Conservation (phyloP, 2,888 invertebrate species). For the Phyllotreta cruciferae region DNA sequence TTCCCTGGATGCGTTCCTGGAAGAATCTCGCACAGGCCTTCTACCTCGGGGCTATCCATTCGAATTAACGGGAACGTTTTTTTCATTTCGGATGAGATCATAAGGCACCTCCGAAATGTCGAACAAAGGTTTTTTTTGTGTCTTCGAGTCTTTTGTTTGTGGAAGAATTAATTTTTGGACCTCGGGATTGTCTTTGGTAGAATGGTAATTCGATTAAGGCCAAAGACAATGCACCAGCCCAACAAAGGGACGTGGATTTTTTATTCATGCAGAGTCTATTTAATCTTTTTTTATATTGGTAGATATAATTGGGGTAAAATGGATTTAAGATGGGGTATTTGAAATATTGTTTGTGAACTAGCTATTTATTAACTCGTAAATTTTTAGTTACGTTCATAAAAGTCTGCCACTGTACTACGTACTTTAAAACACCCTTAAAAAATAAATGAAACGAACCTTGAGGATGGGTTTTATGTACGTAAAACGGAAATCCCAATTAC, state of each 20-base stretch:
- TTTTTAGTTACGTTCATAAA: not conserved
- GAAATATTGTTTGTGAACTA: too few relatives aligned
- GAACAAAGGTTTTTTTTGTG: slow-evolving; percentile 26
- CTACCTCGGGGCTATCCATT: slow-evolving; percentile 39
- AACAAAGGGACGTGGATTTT: slow-evolving; percentile 15
- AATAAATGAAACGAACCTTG: slow-evolving; percentile 1
- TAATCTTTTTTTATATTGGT: too few relatives aligned
- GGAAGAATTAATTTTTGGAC: slow-evolving; percentile 32
- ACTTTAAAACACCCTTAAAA: slow-evolving; percentile 1
- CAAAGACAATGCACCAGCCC: slow-evolving; percentile 13
- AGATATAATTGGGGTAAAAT: too few relatives aligned
- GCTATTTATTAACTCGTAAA: too few relatives aligned
- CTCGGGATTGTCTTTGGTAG: slow-evolving; percentile 22
- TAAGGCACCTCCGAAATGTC: slow-evolving; percentile 37
- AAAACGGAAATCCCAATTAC: slow-evolving; percentile 54
- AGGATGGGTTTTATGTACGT: slow-evolving; percentile 11
- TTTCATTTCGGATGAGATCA: slow-evolving; percentile 35
- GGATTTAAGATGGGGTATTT: too few relatives aligned
- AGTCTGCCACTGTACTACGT: not conserved
- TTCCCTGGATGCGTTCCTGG: slow-evolving; percentile 1
- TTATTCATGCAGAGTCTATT: not conserved
- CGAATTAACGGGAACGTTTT: slow-evolving; percentile 39
- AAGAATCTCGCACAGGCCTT: slow-evolving; percentile 31
- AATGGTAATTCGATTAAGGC: slow-evolving; percentile 22
- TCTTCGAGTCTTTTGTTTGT: slow-evolving; percentile 28